Evolutionary conservation across 1,140 invertebrate genomes (phyloP).

Genomic region (Oncopodura yosiiana): DNA sequence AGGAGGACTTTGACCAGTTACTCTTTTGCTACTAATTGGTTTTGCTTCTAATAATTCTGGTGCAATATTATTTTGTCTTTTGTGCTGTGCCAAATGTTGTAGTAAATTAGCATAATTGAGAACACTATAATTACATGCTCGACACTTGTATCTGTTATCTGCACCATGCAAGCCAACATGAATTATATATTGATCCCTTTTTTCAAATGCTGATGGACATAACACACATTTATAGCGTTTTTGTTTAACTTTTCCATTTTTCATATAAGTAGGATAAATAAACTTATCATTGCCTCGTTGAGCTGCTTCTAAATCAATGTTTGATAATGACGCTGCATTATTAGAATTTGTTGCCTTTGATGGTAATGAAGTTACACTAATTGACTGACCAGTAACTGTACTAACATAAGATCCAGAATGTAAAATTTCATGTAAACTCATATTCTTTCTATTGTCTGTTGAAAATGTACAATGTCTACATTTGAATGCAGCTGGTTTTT

Average conservation of each 20-base stretch:
- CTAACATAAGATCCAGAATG: constrained; percentile 40
- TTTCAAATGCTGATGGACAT: constrained; percentile 76
- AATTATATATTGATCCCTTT: constrained; percentile 70
- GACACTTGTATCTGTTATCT: constrained; percentile 70
- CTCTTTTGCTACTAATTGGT: constrained; percentile 15
- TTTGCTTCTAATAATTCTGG: constrained; percentile 42
- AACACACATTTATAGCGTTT: constrained; percentile 73
- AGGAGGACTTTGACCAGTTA: not conserved
- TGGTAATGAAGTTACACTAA: not conserved
- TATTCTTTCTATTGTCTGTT: constrained; percentile 62
- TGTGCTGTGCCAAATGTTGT: constrained; percentile 67
- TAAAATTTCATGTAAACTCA: constrained; percentile 61
- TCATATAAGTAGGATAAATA: constrained; percentile 61
- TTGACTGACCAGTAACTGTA: not conserved
- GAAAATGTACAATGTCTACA: constrained; percentile 76
- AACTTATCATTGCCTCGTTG: constrained; percentile 60
- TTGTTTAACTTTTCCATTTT: constrained; percentile 61
- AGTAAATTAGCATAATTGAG: constrained; percentile 73
- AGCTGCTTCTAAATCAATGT: constrained; percentile 50
- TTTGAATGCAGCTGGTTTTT: constrained; percentile 55
- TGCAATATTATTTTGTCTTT: constrained; percentile 53
- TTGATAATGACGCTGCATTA: constrained; percentile 34
- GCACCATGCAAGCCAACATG: constrained; percentile 74
- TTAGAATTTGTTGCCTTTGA: not conserved
- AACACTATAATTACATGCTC: constrained; percentile 78